A percentile compares a stretch with the other conserved stretches of the same genome.
Conservation (phyloP, 2,888 invertebrate species). For the Lathronympha strigana region DNA sequence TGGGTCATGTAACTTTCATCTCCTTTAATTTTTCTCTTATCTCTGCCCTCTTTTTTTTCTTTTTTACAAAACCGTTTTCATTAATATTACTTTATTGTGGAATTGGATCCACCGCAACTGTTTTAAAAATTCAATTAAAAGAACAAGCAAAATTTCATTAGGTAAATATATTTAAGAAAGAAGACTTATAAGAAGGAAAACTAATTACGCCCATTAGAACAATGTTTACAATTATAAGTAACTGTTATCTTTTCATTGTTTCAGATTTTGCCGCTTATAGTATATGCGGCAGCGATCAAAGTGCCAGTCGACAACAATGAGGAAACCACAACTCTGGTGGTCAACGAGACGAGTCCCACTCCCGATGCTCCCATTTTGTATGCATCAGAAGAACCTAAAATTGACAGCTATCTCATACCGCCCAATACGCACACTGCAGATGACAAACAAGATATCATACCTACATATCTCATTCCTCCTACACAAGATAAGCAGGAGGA, state of each 20-base stretch:
- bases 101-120: too few relatives aligned
- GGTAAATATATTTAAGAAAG: neutral
- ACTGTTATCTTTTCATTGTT: constrained; percentile 48
- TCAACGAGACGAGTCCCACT: constrained; percentile 48
- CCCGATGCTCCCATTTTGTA: constrained; percentile 62
- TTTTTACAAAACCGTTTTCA: too few relatives aligned
- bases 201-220: too few relatives aligned
- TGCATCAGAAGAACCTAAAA: constrained; percentile 55
- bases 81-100: too few relatives aligned
- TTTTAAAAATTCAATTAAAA: neutral
- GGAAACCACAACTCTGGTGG: constrained; percentile 48
- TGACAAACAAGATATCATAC: constrained; percentile 54
- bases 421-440: constrained; percentile 63
- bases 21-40: too few relatives aligned
- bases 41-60: too few relatives aligned
- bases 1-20: neutral
- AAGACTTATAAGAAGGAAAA: too few relatives aligned
- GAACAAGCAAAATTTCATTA: neutral
- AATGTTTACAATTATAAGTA: neutral
- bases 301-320: constrained; percentile 64
- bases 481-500: constrained; percentile 56
- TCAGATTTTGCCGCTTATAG: constrained; percentile 61
- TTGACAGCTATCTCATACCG: constrained; percentile 69
- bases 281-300: constrained; percentile 62
- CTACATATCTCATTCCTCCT: constrained; percentile 72